Evolutionary conservation across 2,113 vertebrate genomes (phyloP).

Genomic region (Notarius lentiginosus): DNA sequence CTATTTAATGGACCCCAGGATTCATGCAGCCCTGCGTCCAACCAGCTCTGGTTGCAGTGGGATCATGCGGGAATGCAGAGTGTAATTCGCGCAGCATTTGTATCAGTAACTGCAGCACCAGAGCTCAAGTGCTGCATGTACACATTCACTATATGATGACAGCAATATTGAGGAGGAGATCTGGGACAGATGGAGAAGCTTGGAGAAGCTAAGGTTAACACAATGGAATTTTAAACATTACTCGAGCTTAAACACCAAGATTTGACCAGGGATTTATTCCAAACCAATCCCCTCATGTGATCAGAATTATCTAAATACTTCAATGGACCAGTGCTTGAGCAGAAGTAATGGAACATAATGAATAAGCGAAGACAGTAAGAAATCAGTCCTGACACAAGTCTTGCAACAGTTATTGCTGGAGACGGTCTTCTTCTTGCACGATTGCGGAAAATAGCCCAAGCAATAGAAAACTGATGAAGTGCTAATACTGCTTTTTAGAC

Average conservation of each 20-base stretch:
- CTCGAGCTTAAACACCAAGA: slow-evolving; percentile 61
- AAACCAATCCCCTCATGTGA: slow-evolving; percentile 49
- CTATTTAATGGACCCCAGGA: slow-evolving; percentile 51
- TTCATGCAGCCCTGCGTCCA: slow-evolving; percentile 32
- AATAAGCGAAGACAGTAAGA: slow-evolving; percentile 17
- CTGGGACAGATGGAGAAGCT: slow-evolving; percentile 55
- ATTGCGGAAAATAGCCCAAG: slow-evolving; percentile 23
- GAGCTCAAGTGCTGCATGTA: slow-evolving; percentile 10
- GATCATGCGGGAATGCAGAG: slow-evolving; percentile 59
- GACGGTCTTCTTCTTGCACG: slow-evolving; percentile 27
- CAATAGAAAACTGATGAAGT: slow-evolving; percentile 7
- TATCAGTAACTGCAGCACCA: slow-evolving; percentile 3
- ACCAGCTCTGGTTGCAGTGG: slow-evolving; percentile 61
- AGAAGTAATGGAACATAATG: slow-evolving; percentile 22
- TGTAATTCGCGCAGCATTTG: slow-evolving; percentile 35
- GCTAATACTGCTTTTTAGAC: slow-evolving; percentile 23
- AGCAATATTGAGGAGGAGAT: slow-evolving; percentile 47
- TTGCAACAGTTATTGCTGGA: slow-evolving; percentile 34
- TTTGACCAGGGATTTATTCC: slow-evolving; percentile 52
- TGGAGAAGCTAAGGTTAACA: slow-evolving; percentile 57
- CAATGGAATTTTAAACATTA: slow-evolving; percentile 57
- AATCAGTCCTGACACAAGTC: slow-evolving; percentile 25
- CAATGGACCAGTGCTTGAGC: slow-evolving; percentile 23
- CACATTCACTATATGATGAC: slow-evolving; percentile 21
- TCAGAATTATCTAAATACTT: slow-evolving; percentile 44